These are phyloP conservation scores for Leptopilina clavipes DNA, from an alignment of 1,140 invertebrate genomes.

Conservation along the genomic window DNA sequence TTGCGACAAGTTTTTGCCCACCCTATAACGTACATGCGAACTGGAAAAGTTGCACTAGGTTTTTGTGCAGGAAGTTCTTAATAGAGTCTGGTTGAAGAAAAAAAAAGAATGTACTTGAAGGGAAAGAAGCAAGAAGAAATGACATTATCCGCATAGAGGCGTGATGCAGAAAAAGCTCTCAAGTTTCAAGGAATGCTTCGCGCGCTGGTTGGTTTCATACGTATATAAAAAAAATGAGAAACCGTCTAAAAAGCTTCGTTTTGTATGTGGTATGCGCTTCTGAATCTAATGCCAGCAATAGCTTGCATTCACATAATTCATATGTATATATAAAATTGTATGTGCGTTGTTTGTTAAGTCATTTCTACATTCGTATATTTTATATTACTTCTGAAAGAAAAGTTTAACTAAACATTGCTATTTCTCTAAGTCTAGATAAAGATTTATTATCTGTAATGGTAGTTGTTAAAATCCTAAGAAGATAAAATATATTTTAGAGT, in stretches of 20 bases:
- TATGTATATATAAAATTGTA: slow-evolving; percentile 39
- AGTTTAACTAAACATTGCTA: no score
- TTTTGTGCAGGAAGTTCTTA: slow-evolving; percentile 55
- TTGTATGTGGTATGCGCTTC: slow-evolving; percentile 30
- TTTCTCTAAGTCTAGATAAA: no score
- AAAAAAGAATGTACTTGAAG: slow-evolving; percentile 49
- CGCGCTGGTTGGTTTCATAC: slow-evolving; percentile 50
- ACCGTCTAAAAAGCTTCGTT: slow-evolving; percentile 54
- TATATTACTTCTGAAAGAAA: no score
- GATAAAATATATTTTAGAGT: no score
- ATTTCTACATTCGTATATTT: background rate
- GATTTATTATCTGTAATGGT: no score
- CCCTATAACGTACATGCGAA: slow-evolving; percentile 13
- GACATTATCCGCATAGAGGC: slow-evolving; percentile 61
- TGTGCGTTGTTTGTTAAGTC: slow-evolving; percentile 51
- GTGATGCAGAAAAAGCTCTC: slow-evolving; percentile 67
- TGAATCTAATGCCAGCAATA: slow-evolving; percentile 39
- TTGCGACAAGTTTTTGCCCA: slow-evolving; percentile 39
- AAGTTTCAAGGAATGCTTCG: slow-evolving; percentile 58
- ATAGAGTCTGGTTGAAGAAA: slow-evolving; percentile 51
- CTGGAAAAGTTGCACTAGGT: slow-evolving; percentile 53
- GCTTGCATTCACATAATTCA: slow-evolving; percentile 40
- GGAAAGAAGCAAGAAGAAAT: slow-evolving; percentile 55
- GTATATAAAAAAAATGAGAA: slow-evolving; percentile 40
- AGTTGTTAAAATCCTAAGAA: no score